Evolutionary conservation across 2,888 invertebrate species (phyloP), one percentile per base, ranked within the genome.

Genomic region (Bembecia ichneumoniformis): DNA sequence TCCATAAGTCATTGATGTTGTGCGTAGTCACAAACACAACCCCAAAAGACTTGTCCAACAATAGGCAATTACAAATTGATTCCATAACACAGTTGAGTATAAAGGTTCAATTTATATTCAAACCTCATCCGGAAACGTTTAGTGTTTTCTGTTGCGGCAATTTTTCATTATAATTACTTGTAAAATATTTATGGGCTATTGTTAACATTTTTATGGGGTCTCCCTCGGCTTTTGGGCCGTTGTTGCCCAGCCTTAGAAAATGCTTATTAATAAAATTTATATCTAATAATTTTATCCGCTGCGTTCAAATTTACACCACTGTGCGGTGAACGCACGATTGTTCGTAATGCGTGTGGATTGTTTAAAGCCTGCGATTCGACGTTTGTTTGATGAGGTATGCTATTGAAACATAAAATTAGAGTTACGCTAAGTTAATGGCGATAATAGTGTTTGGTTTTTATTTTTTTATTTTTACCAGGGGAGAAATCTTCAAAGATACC

Each of bases 101-200:
- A 68, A 71, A 66, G 61, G 60, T 71, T 64, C 68, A 72, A 76
- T 75, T 75, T 71, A 74, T 66, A 71, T 71, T 67, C 66, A 63
- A 64, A 70, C 55, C 56, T 56, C 55, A 62, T 59, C 77, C 77
- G 78, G 79, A 78, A 76, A 74, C 75, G 60, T 74, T 78, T 73
- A 77, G 71, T 66, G 66, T 70, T 67, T 40, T 60, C 62, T 52
- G 57, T 54, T 46, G 56, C 53, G 60, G 71, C 68, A 58, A 75
- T 80, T 77, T 76, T 75, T 82, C 79, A 79, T 77, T 74, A 74
- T 79, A 82, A 84, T 83, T 82, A 79, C 77, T 73, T 71, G 64
- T 77, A 79, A 75, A 75, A 76, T 80, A 82, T 83, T 83, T 82
- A 82, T 80, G 58, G 74, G 52, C 76, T 60, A 82, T 84, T 83